phyloP scores from a whole-genome alignment of 2,888 invertebrate species.

The Chromoteleia sp. region DNA sequence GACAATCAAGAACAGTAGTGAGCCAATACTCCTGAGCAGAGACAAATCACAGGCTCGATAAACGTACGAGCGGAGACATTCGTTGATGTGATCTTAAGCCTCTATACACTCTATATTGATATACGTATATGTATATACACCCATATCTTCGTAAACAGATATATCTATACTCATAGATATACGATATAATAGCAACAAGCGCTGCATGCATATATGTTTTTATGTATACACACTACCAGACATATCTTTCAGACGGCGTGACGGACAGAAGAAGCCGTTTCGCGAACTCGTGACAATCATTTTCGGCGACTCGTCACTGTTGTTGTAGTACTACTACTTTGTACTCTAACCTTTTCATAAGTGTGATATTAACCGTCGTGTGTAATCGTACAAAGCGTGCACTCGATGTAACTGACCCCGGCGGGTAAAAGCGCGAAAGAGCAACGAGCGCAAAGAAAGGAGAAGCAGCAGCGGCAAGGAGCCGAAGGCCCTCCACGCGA shows the following conservation, averaged over 20 bases:
- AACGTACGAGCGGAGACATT: slow-evolving; percentile 38
- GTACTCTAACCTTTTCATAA: slow-evolving; percentile 46
- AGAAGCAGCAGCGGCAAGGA: neutral
- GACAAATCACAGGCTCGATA: slow-evolving; percentile 67
- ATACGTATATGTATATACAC: slow-evolving; percentile 67
- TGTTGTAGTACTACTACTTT: slow-evolving; percentile 55
- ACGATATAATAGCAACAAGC: slow-evolving; percentile 49
- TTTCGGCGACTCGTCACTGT: slow-evolving; percentile 75
- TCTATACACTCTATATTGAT: slow-evolving; percentile 74
- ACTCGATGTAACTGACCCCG: slow-evolving; percentile 15
- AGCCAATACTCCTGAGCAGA: slow-evolving; percentile 74
- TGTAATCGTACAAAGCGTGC: slow-evolving; percentile 15
- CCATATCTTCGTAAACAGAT: slow-evolving; percentile 47
- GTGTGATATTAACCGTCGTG: slow-evolving; percentile 37
- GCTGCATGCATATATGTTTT: slow-evolving; percentile 70
- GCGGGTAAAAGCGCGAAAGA: neutral
- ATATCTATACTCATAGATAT: slow-evolving; percentile 63
- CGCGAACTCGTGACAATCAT: slow-evolving; percentile 81
- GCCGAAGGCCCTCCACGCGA: slow-evolving; percentile 37
- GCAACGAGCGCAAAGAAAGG: neutral
- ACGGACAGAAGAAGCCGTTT: slow-evolving; percentile 65
- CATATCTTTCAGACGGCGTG: slow-evolving; percentile 67
- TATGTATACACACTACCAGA: slow-evolving; percentile 69
- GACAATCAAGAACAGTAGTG: slow-evolving; percentile 83
- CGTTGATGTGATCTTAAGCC: slow-evolving; percentile 74